Base-by-base conservation (phyloP, 2,888 invertebrate species). In the Lepidocyrtoides sp. region DNA sequence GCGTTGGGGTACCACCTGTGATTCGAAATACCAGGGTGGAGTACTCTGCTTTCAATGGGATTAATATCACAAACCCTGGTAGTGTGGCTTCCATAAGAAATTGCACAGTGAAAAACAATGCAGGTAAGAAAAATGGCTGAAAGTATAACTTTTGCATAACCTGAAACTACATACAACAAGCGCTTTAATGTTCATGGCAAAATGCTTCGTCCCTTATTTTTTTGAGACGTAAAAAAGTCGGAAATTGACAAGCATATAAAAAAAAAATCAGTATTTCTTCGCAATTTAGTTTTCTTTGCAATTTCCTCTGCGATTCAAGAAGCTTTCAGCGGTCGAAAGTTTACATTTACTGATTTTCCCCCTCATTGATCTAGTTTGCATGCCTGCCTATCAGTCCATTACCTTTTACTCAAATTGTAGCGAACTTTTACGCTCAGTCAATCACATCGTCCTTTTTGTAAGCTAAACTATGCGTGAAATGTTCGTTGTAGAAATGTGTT, bases 41-140 rank as follows among this genome's bases (percentile, higher is more conserved):
- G 63, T 97, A 98, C 95, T 98, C 98, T 10, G 99, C 99, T 0
- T 98, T 97, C 95, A 99, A 99, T 95, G 99, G 98, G 10, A 97
- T 99, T 93, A 99, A 99, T 95, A 96, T 98, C 93, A 98, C 98
- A 1, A 96, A 97, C 93, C 97, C 99, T 0, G 96, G 97, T 94
- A 97, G 98, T 29, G 98, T 98, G 8, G 96, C 98, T 94, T 95
- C 96, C 75, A 96, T 99, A 93, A 97, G 97, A 93, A 97, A 98
- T 95, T 97, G 98, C 91, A 97, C 97, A 2, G 96, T 99, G 91
- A 96, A 97, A 94, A 97, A 97, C 95, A 99, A 99, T 96, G 96
- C 96, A 95, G 97, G 97, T 96, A 95, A 95, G 94, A 17, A 44
- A 17, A 32, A 57, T 51, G 51, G 17, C 51, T 17, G 17, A 44